These are phyloP conservation scores for Haliclystus octoradiatus DNA, from an alignment of 30 jellyfish, hydroid and myxozoan genomes.

Conservation along the genomic window DNA sequence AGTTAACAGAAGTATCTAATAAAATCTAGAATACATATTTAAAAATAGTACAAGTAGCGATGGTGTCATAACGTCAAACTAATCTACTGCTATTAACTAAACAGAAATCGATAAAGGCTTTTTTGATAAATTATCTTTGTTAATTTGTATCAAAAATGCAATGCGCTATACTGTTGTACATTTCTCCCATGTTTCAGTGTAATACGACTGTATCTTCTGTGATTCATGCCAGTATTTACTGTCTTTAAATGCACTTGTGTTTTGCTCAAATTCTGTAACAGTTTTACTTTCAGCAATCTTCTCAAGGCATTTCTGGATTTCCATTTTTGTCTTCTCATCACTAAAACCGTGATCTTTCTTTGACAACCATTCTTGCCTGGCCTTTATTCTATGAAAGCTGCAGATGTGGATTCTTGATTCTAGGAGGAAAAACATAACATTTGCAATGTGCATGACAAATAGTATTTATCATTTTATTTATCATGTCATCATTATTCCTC, in stretches of 20 bases:
- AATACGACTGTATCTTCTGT: conserved; percentile 3
- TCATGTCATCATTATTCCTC: too few relatives aligned
- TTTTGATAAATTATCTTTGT: too few relatives aligned
- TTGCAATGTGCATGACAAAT: background rate
- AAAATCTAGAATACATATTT: too few relatives aligned
- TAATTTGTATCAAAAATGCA: too few relatives aligned
- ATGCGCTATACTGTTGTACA: background rate
- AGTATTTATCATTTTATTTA: too few relatives aligned
- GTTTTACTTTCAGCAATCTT: conserved; percentile 9
- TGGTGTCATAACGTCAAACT: too few relatives aligned
- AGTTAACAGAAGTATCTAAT: too few relatives aligned
- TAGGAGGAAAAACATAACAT: background rate
- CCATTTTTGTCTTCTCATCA: background rate
- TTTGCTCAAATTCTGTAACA: background rate
- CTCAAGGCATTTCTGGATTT: conserved; percentile 11
- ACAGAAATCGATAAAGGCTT: too few relatives aligned
- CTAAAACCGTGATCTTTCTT: conserved; percentile 22
- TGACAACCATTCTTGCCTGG: conserved; percentile 36
- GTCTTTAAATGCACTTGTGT: background rate
- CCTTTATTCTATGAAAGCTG: conserved; percentile 28
- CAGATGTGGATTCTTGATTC: conserved; percentile 24
- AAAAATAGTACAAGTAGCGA: too few relatives aligned
- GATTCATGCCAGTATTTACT: conserved; percentile 23
- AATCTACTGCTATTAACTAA: too few relatives aligned
- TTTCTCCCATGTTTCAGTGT: background rate